These are phyloP conservation scores for Heliconius ismenius DNA, from an alignment of 2,888 invertebrate species.

Conservation along the genomic window DNA sequence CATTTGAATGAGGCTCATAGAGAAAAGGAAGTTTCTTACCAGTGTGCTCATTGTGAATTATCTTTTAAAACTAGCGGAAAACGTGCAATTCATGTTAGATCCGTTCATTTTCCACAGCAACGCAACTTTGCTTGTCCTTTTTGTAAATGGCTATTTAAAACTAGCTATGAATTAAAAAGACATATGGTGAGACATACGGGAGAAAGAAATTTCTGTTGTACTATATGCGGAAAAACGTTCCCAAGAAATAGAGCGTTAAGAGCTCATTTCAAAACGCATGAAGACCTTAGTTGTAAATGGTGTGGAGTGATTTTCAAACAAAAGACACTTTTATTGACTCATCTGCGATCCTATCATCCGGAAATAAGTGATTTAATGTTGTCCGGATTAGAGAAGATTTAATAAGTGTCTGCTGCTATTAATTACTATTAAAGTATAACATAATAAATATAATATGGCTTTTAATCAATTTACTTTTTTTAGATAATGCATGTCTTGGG, in stretches of 20 bases:
- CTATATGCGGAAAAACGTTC: conserved; percentile 66
- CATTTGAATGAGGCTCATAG: conserved; percentile 70
- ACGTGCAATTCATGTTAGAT: conserved; percentile 63
- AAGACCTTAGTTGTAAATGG: conserved; percentile 61
- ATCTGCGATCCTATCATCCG: conserved; percentile 56
- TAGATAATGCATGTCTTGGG: conserved; percentile 31
- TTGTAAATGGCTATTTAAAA: conserved; percentile 71
- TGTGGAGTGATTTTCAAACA: conserved; percentile 59
- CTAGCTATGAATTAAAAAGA: conserved; percentile 68
- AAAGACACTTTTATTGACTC: conserved; percentile 52
- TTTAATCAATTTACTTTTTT: not conserved
- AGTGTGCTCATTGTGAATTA: conserved; percentile 65
- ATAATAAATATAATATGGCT: not conserved
- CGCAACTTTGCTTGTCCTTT: conserved; percentile 60
- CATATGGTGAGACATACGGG: conserved; percentile 70
- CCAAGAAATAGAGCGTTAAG: conserved; percentile 61
- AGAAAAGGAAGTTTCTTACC: conserved; percentile 65
- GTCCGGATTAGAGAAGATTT: conserved; percentile 14
- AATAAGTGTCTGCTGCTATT: not conserved
- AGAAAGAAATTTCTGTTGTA: conserved; percentile 65
- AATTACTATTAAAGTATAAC: not conserved
- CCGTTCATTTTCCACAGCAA: conserved; percentile 65
- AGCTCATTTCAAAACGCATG: conserved; percentile 66
- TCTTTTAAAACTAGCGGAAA: conserved; percentile 72
- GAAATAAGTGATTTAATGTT: conserved; percentile 47